Evolutionary conservation across 2,888 invertebrate species (phyloP).

Genomic region (Sphaerophoria taeniata): DNA sequence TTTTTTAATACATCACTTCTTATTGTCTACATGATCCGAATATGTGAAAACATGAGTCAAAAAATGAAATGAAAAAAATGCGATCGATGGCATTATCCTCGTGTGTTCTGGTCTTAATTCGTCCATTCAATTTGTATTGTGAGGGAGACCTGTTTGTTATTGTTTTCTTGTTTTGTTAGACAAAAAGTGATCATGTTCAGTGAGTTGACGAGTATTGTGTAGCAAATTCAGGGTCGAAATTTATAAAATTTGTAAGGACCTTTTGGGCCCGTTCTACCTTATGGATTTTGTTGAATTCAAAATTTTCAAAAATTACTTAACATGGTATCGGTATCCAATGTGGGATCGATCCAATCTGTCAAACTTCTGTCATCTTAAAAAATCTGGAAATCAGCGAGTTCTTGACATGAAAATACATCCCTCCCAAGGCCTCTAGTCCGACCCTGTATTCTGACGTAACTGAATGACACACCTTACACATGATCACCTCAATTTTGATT

Average conservation of each 20-base stretch:
- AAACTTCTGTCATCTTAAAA: too few species aligned
- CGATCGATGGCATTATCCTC: slow-evolving; percentile 67
- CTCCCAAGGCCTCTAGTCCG: neutral
- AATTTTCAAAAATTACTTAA: too few species aligned
- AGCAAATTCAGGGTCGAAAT: neutral
- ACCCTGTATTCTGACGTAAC: neutral
- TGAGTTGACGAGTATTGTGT: slow-evolving; percentile 23
- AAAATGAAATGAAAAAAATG: slow-evolving; percentile 26
- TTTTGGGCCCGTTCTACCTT: too few species aligned
- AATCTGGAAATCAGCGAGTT: too few species aligned
- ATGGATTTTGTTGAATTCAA: too few species aligned
- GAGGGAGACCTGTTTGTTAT: slow-evolving; percentile 26
- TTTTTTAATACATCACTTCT: slow-evolving; percentile 9
- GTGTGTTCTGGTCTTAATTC: slow-evolving; percentile 63
- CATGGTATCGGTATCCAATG: too few species aligned
- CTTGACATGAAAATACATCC: too few species aligned
- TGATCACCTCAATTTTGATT: slow-evolving; percentile 47
- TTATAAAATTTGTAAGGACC: neutral
- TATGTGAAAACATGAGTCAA: slow-evolving; percentile 15
- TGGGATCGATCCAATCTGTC: too few species aligned
- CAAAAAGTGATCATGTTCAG: slow-evolving; percentile 68
- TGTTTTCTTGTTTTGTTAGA: slow-evolving; percentile 24
- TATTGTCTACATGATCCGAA: slow-evolving; percentile 6
- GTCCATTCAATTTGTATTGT: slow-evolving; percentile 52
- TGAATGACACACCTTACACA: slow-evolving; percentile 56